Evolutionary conservation across 2,113 vertebrate genomes (phyloP), one percentile per base, ranked within the genome.

Genomic region (Hippocampus barbouri): DNA sequence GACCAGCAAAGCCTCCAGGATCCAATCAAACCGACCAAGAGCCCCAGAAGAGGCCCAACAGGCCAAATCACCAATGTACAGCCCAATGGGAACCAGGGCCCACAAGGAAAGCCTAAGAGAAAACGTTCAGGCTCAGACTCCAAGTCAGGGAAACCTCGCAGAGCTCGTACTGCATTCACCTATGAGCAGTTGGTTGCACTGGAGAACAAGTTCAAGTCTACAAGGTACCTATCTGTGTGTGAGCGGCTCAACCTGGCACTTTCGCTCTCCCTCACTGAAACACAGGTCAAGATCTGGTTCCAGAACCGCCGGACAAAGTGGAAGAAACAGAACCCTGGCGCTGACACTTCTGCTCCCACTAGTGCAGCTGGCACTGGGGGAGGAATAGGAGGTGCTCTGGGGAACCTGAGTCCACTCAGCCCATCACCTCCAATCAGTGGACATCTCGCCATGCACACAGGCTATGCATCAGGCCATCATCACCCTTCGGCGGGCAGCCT

Each of bases 191-290:
- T 97, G 77, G 96, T 97, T 88, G 95, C 95, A 1, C 92, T 97
- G 82, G 96, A 97, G 88, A 97, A 97, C 92, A 97, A 97, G 85
- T 97, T 97, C 90, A 97, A 97, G 89, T 95, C 95, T 23, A 97
- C 96, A 1, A 93, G 95, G 47, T 97, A 97, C 91, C 92, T 96
- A 75, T 97, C 95, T 0, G 95, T 97, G 81, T 97, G 95, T 38
- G 95, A 97, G 89, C 91, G 95, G 67, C 94, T 97, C 76, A 97
- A 96, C 87, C 86, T 96, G 91, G 95, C 95, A 0, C 91, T 96
- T 79, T 96, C 95, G 1, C 93, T 96, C 5, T 96, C 95, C 74
- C 92, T 97, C 76, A 96, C 95, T 0, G 95, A 96, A 90, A 96
- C 95, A 23, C 95, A 96, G 87, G 95, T 97, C 57, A 97, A 97